These are phyloP conservation scores for Aphis craccivora DNA, from an alignment of 1,140 invertebrate species.

Conservation along the genomic window DNA sequence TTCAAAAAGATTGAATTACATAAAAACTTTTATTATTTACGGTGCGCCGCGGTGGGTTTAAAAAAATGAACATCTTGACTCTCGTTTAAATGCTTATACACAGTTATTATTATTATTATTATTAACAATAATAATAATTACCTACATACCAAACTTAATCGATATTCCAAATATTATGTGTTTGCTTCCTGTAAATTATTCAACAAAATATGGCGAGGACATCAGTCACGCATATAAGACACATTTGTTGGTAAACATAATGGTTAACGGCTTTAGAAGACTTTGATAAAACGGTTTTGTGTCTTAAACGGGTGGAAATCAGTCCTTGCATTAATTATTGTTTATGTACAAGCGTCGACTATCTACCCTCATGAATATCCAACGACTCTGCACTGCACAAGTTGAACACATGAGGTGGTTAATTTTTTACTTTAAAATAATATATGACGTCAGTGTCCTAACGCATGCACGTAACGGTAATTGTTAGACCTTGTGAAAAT, in stretches of 20 bases:
- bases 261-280: conserved; percentile 1
- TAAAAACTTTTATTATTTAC: neutral
- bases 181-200: neutral
- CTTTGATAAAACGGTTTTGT: conserved; percentile 23
- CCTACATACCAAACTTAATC: neutral
- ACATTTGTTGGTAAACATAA: neutral
- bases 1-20: neutral
- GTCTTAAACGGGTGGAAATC: neutral
- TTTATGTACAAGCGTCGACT: neutral
- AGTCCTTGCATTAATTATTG: conserved; percentile 17
- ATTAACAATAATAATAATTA: neutral
- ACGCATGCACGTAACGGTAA: neutral
- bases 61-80: neutral
- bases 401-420: neutral
- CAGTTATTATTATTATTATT: neutral
- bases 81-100: neutral
- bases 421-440: conserved; percentile 6
- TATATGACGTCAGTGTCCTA: neutral
- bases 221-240: conserved; percentile 16
- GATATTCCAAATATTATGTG: neutral
- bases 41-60: neutral
- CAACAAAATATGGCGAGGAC: neutral
- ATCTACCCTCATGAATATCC: conserved; percentile 3
- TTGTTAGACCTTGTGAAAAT: neutral
- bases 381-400: neutral